Conservation (phyloP, 2,113 vertebrate species). For the Prolemur simus region DNA sequence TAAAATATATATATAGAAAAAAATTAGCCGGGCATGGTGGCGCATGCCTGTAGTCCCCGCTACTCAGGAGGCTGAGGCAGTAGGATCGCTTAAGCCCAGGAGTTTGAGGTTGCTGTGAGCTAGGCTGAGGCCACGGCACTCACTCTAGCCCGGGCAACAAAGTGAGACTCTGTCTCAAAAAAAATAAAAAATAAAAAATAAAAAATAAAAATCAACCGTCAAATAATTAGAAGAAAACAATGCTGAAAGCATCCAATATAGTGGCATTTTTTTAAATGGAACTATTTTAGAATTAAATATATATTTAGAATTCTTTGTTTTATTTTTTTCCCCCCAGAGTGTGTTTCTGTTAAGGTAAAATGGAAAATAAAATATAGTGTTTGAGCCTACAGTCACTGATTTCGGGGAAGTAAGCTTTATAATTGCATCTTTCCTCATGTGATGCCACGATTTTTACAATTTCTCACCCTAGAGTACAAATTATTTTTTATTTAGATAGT, state of each 20-base stretch:
- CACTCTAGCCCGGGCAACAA: too few species aligned
- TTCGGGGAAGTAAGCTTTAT: neutral
- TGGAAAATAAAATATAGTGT: neutral
- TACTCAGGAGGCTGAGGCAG: too few species aligned
- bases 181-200: too few species aligned
- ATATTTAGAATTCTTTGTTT: neutral
- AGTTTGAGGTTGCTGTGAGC: too few species aligned
- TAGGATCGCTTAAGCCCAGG: too few species aligned
- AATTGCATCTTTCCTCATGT: neutral
- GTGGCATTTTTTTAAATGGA: neutral
- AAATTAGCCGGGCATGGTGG: too few species aligned
- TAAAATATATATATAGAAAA: too few species aligned
- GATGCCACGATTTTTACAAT: neutral
- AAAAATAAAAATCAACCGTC: neutral
- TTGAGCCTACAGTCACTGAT: neutral
- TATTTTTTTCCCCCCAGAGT: neutral
- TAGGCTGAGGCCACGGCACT: too few species aligned
- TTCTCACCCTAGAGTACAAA: neutral
- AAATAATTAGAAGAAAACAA: neutral
- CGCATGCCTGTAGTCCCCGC: too few species aligned
- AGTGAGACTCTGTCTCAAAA: too few species aligned
- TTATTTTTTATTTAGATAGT: neutral
- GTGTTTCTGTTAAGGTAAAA: neutral
- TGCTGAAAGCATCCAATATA: neutral
- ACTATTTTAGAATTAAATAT: constrained; percentile 10